Conservation (phyloP, 2,888 invertebrate species). For the Selenia dentaria region DNA sequence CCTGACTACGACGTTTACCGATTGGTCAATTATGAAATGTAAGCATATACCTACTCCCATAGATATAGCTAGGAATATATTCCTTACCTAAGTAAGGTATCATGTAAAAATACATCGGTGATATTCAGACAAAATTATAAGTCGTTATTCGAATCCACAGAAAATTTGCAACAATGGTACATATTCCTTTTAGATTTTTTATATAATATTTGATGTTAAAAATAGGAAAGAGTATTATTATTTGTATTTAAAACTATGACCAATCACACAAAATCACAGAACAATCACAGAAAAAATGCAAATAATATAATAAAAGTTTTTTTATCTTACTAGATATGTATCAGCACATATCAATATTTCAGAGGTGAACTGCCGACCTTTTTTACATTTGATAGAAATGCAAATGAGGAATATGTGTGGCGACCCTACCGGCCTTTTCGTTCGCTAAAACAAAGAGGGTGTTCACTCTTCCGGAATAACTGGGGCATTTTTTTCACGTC, state of each 20-base stretch:
- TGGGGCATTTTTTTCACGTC: slow-evolving; percentile 41
- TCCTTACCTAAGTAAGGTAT: no score
- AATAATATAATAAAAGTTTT: no score
- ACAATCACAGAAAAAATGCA: slow-evolving; percentile 7
- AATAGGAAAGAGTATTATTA: not conserved
- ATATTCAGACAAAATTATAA: no score
- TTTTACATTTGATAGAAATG: slow-evolving; percentile 32
- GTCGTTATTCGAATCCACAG: no score
- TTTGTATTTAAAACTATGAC: not conserved
- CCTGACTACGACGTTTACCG: no score
- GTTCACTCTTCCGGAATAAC: slow-evolving; percentile 47
- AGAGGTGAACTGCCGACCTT: slow-evolving; percentile 15
- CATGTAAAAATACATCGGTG: no score
- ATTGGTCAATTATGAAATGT: no score
- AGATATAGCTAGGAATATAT: no score
- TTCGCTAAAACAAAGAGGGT: slow-evolving; percentile 42
- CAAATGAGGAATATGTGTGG: slow-evolving; percentile 39
- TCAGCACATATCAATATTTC: slow-evolving; percentile 18
- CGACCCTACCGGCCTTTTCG: slow-evolving; percentile 40
- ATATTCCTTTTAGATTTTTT: no score
- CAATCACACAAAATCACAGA: slow-evolving; percentile 8
- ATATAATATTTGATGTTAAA: not conserved
- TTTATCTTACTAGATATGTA: slow-evolving; percentile 25
- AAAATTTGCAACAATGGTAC: no score
- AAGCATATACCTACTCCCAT: no score